These are phyloP conservation scores for Rhagonycha fulva DNA, from an alignment of 2,888 invertebrate species.

Conservation along the genomic window DNA sequence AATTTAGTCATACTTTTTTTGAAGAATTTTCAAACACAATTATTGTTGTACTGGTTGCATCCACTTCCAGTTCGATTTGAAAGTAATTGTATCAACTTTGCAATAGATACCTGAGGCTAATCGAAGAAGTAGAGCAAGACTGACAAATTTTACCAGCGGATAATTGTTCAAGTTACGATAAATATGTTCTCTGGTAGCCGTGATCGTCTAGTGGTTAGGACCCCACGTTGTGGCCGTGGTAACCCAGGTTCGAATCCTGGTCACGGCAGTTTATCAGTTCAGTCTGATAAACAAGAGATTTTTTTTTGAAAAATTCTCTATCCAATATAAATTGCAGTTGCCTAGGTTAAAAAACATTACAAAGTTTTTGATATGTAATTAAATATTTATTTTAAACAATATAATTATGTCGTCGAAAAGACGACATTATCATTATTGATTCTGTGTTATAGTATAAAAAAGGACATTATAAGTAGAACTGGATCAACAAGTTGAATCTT, in stretches of 20 bases:
- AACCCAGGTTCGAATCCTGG: constrained; percentile 67
- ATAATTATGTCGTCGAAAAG: too few species aligned
- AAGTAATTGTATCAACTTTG: too few species aligned
- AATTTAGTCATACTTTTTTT: too few species aligned
- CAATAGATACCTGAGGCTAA: too few species aligned
- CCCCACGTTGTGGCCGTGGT: constrained; percentile 66
- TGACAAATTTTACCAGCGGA: not conserved
- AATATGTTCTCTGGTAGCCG: constrained; percentile 34
- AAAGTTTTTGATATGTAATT: not conserved
- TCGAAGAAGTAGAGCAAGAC: too few species aligned
- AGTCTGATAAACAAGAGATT: not conserved
- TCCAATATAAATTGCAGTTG: too few species aligned
- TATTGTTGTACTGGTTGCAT: too few species aligned
- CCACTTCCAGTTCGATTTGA: too few species aligned
- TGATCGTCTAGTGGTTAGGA: constrained; percentile 56
- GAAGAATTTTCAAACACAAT: too few species aligned
- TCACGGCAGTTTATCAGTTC: constrained; percentile 53
- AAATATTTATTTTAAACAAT: too few species aligned
- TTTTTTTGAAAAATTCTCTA: not conserved
- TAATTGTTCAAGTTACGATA: not conserved
- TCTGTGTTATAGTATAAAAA: not conserved
- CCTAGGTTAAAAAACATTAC: not conserved
- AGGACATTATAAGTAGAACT: not conserved
- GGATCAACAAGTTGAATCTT: not conserved
- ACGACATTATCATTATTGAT: not conserved